Evolutionary conservation across 2,888 invertebrate species (phyloP).

Genomic region (Aleiodes leptofemur): DNA sequence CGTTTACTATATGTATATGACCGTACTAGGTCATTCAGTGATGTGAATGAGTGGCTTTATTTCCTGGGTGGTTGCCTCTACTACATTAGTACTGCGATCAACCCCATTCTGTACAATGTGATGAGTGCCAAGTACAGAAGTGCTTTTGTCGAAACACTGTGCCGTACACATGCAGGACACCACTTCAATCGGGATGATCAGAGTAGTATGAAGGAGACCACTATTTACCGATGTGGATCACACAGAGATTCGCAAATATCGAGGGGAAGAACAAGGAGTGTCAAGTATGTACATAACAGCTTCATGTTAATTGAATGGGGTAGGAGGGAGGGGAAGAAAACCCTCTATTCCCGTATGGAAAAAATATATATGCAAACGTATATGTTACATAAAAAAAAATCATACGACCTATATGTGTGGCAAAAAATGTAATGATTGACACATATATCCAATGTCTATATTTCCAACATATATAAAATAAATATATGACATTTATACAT

Average conservation of each 20-base stretch:
- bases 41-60: constrained; percentile 87
- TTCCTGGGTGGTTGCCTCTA: constrained; percentile 88
- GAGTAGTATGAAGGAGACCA: constrained; percentile 79
- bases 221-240: constrained; percentile 77
- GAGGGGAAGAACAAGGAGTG: constrained; percentile 71
- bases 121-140: constrained; percentile 87
- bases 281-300: constrained; percentile 55
- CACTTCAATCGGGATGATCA: constrained; percentile 72
- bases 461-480: no score
- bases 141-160: constrained; percentile 86
- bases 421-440: no score
- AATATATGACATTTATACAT: no score
- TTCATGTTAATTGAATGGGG: background rate
- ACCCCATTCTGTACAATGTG: constrained; percentile 91
- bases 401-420: no score
- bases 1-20: constrained; percentile 88
- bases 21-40: constrained; percentile 79
- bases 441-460: no score
- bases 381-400: no score
- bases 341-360: no score
- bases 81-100: constrained; percentile 88
- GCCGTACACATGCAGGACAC: constrained; percentile 77
- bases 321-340: no score
- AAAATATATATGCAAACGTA: no score
- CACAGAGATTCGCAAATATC: constrained; percentile 76